These are phyloP conservation scores for Mastomys coucha DNA, from an alignment of 2,113 vertebrate species.

Conservation along the genomic window DNA sequence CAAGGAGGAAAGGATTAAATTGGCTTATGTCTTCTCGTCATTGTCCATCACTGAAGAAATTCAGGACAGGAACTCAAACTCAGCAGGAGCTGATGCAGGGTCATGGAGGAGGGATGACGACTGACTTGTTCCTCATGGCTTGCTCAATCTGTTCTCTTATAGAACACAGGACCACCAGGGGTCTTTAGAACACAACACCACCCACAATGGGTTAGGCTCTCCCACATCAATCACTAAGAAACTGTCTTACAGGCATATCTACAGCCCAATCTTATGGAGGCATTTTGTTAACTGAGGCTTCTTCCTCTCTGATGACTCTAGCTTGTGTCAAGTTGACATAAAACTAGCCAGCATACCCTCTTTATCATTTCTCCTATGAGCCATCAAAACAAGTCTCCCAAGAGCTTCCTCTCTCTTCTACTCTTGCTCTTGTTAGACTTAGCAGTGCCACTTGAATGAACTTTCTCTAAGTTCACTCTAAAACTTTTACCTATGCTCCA, in stretches of 20 bases:
- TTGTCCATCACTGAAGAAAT: neutral
- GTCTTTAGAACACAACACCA: neutral
- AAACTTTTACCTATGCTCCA: slow-evolving; percentile 1
- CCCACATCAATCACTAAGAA: neutral
- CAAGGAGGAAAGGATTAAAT: neutral
- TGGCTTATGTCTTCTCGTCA: neutral
- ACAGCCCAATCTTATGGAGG: neutral
- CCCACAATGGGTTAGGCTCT: neutral
- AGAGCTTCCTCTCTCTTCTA: neutral
- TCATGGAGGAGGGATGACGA: no score
- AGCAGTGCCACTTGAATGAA: neutral
- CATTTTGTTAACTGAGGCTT: neutral
- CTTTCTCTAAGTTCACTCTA: neutral
- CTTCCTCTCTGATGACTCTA: neutral
- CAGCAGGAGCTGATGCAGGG: neutral
- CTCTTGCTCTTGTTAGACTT: neutral
- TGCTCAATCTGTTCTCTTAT: neutral
- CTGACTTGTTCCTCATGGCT: neutral
- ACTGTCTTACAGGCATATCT: neutral
- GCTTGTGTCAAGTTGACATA: neutral
- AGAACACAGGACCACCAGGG: neutral
- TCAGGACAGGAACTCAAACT: neutral
- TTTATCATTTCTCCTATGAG: neutral
- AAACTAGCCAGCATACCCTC: neutral
- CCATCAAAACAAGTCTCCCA: neutral